Evolutionary conservation across 2,113 vertebrate species (phyloP), one percentile per base, ranked within the genome.

Genomic region (Aptenodytes patagonicus): DNA sequence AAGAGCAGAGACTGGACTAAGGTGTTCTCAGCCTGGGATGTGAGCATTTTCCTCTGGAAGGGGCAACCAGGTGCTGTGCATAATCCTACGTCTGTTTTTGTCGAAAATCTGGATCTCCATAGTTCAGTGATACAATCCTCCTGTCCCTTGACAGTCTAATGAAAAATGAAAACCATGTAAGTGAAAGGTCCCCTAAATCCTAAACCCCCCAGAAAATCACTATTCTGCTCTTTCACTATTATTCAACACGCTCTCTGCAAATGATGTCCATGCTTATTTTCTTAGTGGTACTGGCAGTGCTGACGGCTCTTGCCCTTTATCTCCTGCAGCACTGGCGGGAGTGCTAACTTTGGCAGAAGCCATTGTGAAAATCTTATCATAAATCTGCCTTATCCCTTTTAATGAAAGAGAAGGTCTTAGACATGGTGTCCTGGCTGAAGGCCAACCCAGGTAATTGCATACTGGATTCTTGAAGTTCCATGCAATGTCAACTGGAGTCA

Each of bases 211-310:
- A 8, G 38, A 66, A 70, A 84, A 54, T 21, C 51, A 26, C 60
- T n/a, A 1, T 66, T 65, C 26, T 60, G 8, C 13, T 71, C 60
- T 52, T 83, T 21, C 46, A 25, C 28, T 32, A 5, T 58, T 85
- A 57, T 44, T 83, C 20, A 69, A n/a, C 38, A n/a, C 0, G 0
- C 5, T 32, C 10, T 60, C 61, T 61, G 55, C 38, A 93, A 86
- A 54, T 3, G 2, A 5, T 28, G 28, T 40, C 58, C 1, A 0
- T 31, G 13, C 8, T 47, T 64, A 20, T n/a, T 72, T 65, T 66
- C 25, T 1, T 31, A 44, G 38, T 4, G 16, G 28, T 47, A n/a
- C 24, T 49, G 47, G 4, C 44, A 85, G 38, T 2, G 4, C 28
- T 25, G 58, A 28, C 29, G 28, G 13, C 22, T 93, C 55, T 88